These are phyloP conservation scores for Gymnosoma rotundatum DNA, from an alignment of 2,888 invertebrate species.

Conservation along the genomic window DNA sequence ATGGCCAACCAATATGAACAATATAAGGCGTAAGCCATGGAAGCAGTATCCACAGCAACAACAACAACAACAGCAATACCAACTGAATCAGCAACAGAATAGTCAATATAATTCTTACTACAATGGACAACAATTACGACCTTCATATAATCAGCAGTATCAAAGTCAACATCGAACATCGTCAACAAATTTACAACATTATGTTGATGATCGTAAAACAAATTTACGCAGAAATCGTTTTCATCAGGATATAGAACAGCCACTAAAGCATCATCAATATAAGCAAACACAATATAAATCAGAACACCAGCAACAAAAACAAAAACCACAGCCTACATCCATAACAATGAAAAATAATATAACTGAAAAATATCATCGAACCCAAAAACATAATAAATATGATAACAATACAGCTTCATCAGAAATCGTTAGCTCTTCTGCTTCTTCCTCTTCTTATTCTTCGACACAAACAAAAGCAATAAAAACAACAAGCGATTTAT, in stretches of 20 bases:
- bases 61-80: constrained; percentile 58
- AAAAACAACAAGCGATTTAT: constrained; percentile 37
- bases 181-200: constrained; percentile 31
- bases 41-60: constrained; percentile 75
- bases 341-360: constrained; percentile 51
- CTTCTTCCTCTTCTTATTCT: not conserved
- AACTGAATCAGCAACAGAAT: constrained; percentile 52
- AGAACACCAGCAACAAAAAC: constrained; percentile 42
- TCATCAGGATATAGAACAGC: constrained; percentile 66
- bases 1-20: constrained; percentile 75
- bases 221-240: constrained; percentile 72
- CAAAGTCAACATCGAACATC: constrained; percentile 49
- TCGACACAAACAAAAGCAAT: constrained; percentile 26
- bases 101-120: constrained; percentile 59
- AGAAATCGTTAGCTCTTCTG: constrained; percentile 11
- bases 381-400: constrained; percentile 27
- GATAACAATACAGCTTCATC: constrained; percentile 54
- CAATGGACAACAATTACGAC: constrained; percentile 60
- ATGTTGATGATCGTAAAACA: constrained; percentile 32
- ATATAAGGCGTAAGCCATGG: constrained; percentile 76
- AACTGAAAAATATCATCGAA: constrained; percentile 45
- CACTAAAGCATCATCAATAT: constrained; percentile 45
- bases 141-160: constrained; percentile 56
- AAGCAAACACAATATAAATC: constrained; percentile 54
- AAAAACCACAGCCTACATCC: constrained; percentile 33